Percentiles rank a stretch among this genome's conserved stretches.
phyloP scores from a whole-genome alignment of 2,888 invertebrate species.

The Parascotia fuliginaria region DNA sequence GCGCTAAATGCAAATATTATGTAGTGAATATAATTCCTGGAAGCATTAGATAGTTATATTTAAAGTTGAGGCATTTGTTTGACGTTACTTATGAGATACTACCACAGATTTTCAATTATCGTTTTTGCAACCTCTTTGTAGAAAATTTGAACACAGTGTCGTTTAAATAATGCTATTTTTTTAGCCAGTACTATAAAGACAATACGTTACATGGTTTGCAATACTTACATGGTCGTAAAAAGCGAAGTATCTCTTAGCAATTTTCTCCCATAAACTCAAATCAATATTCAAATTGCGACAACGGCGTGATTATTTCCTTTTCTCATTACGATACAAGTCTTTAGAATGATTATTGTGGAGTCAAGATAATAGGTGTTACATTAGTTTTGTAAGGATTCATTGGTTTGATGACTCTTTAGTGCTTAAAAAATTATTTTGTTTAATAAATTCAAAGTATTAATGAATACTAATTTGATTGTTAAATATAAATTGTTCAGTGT shows the following conservation, averaged over 20 bases:
- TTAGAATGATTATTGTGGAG: conserved; percentile 29
- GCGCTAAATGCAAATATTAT: conserved; percentile 36
- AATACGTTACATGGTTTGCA: too few relatives aligned
- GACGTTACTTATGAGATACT: conserved; percentile 33
- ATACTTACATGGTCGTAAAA: too few relatives aligned
- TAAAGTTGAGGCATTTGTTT: conserved; percentile 27
- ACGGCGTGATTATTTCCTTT: too few relatives aligned
- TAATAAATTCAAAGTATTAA: conserved; percentile 9
- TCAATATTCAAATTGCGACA: too few relatives aligned
- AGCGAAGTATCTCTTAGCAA: too few relatives aligned
- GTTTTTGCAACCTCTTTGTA: conserved; percentile 13
- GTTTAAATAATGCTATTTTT: background rate
- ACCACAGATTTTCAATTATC: conserved; percentile 34
- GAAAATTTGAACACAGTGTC: conserved; percentile 3
- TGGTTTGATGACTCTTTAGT: conserved; percentile 34
- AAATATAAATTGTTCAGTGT: background rate
- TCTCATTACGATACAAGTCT: too few relatives aligned
- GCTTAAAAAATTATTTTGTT: conserved; percentile 38
- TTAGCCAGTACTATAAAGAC: too few relatives aligned
- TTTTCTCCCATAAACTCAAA: too few relatives aligned
- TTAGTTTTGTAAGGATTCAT: conserved; percentile 49
- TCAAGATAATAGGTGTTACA: conserved; percentile 64
- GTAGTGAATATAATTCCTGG: conserved; percentile 29
- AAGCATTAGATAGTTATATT: conserved; percentile 24
- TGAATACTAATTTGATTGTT: too few relatives aligned